A percentile compares a stretch with the other conserved stretches of the same genome.
These are phyloP conservation scores for Todus mexicanus DNA, from an alignment of 2,797 vertebrate species.

Conservation along the genomic window DNA sequence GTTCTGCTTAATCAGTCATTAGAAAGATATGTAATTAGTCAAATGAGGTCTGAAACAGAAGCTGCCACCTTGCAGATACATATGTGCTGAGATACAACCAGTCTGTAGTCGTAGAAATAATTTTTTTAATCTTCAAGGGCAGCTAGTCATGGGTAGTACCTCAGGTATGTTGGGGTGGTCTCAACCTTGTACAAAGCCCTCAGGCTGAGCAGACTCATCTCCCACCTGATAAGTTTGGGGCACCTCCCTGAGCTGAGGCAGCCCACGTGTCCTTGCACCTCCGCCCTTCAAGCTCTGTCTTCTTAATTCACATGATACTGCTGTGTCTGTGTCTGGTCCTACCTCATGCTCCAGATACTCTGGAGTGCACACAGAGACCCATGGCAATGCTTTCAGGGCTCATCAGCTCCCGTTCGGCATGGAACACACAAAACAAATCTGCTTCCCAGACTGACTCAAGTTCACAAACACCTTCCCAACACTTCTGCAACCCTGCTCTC, in stretches of 20 bases:
- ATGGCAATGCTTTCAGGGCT: accelerated
- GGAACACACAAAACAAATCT: accelerated
- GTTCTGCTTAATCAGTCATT: not conserved
- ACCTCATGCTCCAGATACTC: not conserved
- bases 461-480: not conserved
- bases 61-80: not conserved
- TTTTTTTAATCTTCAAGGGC: not conserved
- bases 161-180: not conserved
- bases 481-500: not conserved
- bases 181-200: not conserved
- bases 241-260: not conserved
- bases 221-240: not conserved
- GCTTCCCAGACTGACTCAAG: not conserved
- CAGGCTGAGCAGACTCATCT: not conserved
- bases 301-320: not conserved
- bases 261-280: not conserved
- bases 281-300: not conserved
- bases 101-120: not conserved
- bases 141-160: not conserved
- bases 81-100: not conserved
- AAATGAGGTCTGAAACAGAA: not conserved
- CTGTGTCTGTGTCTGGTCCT: not conserved
- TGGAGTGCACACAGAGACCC: not conserved
- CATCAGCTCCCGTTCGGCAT: not conserved
- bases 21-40: not conserved